phyloP scores from a whole-genome alignment of 2,113 vertebrate genomes.

The Ancistrus triradiatus region DNA sequence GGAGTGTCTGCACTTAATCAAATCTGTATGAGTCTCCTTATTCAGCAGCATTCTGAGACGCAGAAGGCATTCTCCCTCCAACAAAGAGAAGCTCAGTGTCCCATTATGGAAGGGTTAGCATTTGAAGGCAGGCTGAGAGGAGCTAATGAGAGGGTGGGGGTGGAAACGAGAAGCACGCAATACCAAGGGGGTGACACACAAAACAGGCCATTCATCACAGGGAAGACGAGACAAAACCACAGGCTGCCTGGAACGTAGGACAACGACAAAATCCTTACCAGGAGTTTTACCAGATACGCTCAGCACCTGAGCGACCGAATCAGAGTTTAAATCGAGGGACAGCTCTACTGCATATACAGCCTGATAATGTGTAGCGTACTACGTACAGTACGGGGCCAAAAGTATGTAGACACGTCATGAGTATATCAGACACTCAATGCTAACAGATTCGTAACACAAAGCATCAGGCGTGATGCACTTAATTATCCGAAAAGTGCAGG shows the following conservation, averaged over 20 bases:
- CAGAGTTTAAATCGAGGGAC: too few relatives aligned
- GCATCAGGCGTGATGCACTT: too few relatives aligned
- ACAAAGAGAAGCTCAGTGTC: not conserved
- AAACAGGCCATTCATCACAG: conserved; percentile 29
- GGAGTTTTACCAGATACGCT: not conserved
- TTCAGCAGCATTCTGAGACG: not conserved
- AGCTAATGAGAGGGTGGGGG: conserved; percentile 21
- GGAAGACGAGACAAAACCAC: conserved; percentile 37
- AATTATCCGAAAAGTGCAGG: too few relatives aligned
- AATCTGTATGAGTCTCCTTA: too few relatives aligned
- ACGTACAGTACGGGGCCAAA: too few relatives aligned
- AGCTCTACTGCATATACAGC: too few relatives aligned
- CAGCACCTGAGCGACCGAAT: too few relatives aligned
- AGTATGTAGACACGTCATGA: too few relatives aligned
- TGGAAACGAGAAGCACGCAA: conserved; percentile 2
- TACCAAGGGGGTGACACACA: conserved; percentile 9
- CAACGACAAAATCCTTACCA: conserved; percentile 12
- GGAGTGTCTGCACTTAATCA: not conserved
- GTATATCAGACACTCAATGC: too few relatives aligned
- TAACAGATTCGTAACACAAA: too few relatives aligned
- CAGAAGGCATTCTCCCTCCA: not conserved
- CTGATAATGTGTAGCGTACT: too few relatives aligned
- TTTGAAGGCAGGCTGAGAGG: conserved; percentile 7
- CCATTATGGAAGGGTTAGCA: conserved; percentile 30
- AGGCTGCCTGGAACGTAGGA: conserved; percentile 30